Percentiles rank a stretch among this genome's conserved stretches.
Conservation (phyloP, 2,888 invertebrate species). For the Iselma pallidipennis region DNA sequence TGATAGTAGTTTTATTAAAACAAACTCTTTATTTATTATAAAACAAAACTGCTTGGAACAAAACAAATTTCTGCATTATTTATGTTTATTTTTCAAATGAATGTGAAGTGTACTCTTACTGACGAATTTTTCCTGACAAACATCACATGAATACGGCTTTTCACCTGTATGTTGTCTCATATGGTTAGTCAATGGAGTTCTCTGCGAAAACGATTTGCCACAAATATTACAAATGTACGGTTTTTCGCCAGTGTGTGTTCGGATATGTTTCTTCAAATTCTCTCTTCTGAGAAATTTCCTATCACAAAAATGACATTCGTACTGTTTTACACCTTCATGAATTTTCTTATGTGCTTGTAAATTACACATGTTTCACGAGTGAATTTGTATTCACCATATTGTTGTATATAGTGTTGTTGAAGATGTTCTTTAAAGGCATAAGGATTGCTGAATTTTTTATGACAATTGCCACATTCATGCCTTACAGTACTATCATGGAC, state of each 20-base stretch:
- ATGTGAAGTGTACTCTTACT: background rate
- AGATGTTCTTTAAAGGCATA: background rate
- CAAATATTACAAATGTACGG: slow-evolving; percentile 34
- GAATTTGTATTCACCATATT: no score
- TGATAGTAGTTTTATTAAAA: no score
- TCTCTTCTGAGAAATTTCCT: slow-evolving; percentile 37
- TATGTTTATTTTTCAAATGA: background rate
- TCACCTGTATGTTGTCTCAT: slow-evolving; percentile 34
- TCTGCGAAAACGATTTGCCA: slow-evolving; percentile 41
- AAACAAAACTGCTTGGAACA: no score
- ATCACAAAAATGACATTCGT: slow-evolving; percentile 44
- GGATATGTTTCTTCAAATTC: slow-evolving; percentile 39
- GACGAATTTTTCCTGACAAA: slow-evolving; percentile 31
- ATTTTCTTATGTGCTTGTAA: slow-evolving; percentile 28
- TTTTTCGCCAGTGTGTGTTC: slow-evolving; percentile 39
- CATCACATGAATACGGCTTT: slow-evolving; percentile 23
- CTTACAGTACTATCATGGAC: no score
- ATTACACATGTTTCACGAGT: no score
- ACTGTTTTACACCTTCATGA: slow-evolving; percentile 52
- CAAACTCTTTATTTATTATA: no score
- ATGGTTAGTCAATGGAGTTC: slow-evolving; percentile 39
- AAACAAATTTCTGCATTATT: background rate
- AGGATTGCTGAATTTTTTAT: no score
- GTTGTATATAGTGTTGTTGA: no score
- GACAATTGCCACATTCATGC: no score